Percentiles rank a stretch among this genome's conserved stretches.
These are phyloP conservation scores for Acanthaster planci DNA, from an alignment of 35 echinoderm and acorn worm genomes.

Conservation along the genomic window DNA sequence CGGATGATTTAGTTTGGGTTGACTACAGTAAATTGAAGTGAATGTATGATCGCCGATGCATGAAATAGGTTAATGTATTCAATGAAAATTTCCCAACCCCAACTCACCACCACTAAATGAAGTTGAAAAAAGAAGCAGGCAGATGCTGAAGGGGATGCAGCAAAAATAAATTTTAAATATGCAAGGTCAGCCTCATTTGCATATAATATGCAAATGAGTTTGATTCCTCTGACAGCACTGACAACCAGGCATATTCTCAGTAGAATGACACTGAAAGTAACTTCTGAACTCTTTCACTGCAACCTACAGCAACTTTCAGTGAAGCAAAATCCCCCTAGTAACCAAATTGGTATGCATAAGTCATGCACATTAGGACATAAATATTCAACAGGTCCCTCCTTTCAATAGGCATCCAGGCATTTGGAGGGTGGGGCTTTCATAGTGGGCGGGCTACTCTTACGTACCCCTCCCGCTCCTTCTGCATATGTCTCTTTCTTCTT, in stretches of 20 bases:
- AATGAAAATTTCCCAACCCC: too few species aligned
- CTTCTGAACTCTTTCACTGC: neutral
- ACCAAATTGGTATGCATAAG: too few species aligned
- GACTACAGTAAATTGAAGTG: too few species aligned
- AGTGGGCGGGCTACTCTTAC: conserved; percentile 6
- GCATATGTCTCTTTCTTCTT: neutral
- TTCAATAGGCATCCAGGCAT: neutral
- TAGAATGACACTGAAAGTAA: conserved; percentile 16
- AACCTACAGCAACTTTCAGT: too few species aligned
- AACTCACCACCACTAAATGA: too few species aligned
- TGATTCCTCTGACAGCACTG: neutral
- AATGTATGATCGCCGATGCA: too few species aligned
- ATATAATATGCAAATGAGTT: conserved; percentile 6
- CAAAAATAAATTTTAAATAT: neutral
- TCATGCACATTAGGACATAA: neutral
- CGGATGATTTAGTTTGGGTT: too few species aligned
- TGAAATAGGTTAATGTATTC: too few species aligned
- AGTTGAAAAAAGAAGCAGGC: too few species aligned
- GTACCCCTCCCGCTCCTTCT: conserved; percentile 1
- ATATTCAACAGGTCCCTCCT: neutral
- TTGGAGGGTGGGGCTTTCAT: neutral
- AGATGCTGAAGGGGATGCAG: too few species aligned
- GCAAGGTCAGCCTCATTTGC: neutral
- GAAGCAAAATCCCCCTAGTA: too few species aligned
- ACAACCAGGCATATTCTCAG: neutral